These are phyloP conservation scores for Hartigia nigra DNA, from an alignment of 2,888 invertebrate genomes.

Conservation along the genomic window DNA sequence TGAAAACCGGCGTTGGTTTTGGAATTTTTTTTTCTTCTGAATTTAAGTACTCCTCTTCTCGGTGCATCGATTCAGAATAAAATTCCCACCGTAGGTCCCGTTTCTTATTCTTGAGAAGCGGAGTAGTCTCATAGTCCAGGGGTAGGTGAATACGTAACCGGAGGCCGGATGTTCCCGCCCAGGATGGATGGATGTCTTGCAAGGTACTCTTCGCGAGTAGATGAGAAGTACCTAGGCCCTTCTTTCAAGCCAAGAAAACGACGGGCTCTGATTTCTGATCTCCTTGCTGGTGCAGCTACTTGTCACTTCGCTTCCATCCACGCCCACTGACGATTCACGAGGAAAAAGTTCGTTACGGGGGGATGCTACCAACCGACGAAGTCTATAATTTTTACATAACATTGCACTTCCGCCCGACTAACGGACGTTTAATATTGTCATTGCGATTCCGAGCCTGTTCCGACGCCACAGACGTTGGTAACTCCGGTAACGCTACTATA, in stretches of 20 bases:
- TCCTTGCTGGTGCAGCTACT: constrained; percentile 61
- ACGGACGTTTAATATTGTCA: constrained; percentile 53
- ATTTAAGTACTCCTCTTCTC: not conserved
- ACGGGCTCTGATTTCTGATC: constrained; percentile 64
- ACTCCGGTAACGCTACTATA: not conserved
- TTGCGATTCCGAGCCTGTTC: constrained; percentile 24
- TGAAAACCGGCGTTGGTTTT: not conserved
- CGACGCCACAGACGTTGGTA: not conserved
- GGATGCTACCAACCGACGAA: constrained; percentile 34
- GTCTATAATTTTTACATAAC: constrained; percentile 60
- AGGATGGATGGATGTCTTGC: constrained; percentile 32
- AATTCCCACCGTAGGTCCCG: constrained; percentile 36
- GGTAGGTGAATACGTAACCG: constrained; percentile 60
- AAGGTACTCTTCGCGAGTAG: constrained; percentile 19
- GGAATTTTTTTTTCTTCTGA: not conserved
- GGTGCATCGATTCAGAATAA: constrained; percentile 4
- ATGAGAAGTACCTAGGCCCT: not conserved
- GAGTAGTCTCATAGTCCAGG: constrained; percentile 19
- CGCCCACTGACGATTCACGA: constrained; percentile 20
- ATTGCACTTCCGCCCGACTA: constrained; percentile 62
- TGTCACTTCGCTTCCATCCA: constrained; percentile 43
- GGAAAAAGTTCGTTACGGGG: constrained; percentile 50
- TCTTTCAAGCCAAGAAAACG: constrained; percentile 1
- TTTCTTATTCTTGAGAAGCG: constrained; percentile 20
- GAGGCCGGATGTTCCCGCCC: constrained; percentile 66